These are phyloP conservation scores for Artibeus jamaicensis DNA, from an alignment of 2,797 vertebrate genomes.

Conservation along the genomic window DNA sequence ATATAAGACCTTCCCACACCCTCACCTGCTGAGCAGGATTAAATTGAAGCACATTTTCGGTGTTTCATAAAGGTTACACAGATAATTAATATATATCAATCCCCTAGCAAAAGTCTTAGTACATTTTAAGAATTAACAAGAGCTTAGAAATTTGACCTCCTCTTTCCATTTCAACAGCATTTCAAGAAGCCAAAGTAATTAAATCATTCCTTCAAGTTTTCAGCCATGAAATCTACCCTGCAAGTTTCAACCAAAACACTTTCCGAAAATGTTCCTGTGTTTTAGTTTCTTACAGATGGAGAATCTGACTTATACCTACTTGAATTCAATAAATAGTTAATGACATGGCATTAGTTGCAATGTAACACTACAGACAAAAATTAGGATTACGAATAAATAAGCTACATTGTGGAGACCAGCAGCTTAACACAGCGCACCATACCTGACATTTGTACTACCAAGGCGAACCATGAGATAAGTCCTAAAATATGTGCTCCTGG, in stretches of 20 bases:
- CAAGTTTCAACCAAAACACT: background rate
- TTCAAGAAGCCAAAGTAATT: background rate
- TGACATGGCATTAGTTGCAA: background rate
- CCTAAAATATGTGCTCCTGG: background rate
- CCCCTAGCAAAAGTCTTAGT: background rate
- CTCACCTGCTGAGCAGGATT: background rate
- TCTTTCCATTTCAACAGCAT: background rate
- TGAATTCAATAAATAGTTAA: background rate
- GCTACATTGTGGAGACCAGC: background rate
- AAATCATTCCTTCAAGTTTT: background rate
- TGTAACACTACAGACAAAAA: background rate
- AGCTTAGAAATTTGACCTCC: background rate
- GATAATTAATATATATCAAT: background rate
- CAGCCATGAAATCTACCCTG: background rate
- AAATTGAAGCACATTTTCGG: background rate
- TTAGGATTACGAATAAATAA: background rate
- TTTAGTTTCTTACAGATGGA: background rate
- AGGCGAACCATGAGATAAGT: background rate
- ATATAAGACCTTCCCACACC: background rate
- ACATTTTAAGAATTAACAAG: background rate
- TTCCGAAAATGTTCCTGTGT: background rate
- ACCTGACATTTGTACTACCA: background rate
- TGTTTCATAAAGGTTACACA: background rate
- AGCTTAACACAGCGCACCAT: background rate
- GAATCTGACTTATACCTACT: background rate